Evolutionary conservation across 2,797 vertebrate genomes (phyloP), one percentile per base, ranked within the genome.

Genomic region (Falco columbarius): DNA sequence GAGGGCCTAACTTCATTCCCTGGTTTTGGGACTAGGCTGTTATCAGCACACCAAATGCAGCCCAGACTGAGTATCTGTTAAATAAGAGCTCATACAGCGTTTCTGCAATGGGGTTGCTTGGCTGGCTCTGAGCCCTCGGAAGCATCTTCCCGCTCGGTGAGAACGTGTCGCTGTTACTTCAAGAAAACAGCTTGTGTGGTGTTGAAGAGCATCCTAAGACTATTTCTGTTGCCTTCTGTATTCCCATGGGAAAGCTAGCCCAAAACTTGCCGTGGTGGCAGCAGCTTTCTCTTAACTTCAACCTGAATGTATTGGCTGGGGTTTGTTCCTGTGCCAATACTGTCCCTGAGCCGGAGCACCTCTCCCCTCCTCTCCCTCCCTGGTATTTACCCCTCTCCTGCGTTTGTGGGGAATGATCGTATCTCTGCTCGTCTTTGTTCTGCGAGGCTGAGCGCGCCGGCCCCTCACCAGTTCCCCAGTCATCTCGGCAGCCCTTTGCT

Each of bases 381-480:
- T 29, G 1, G 27, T 14, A 6, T n/a, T 71, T 40, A 21, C 32
- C 42, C 54, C 63, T 89, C 40, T 72, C 67, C 76, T 3, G 0
- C 63, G 47, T 84, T 84, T 82, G 58, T 27, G 87, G 67, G 82
- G 58, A 17, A 3, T 2, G 66, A 94, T 96, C 0, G 0, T 82
- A 82, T 92, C 96, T 94, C 66, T 13, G 58, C 81, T 32, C 44
- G 10, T 55, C 86, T 38, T 13, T 34, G 95, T 93, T 97, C 86
- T 6, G 0, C 7, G 6, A 81, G 67, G 86, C 73, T 2, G 59
- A 68, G 76, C 36, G 10, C 10, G 1, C 44, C 0, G 0, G 36
- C 14, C 42, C 14, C 79, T 85, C 81, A 38, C 14, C 0, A 0
- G 9, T 44, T 77, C 29, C 34, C 27, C 73, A 23, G 4, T 24